Evolutionary conservation across 2,113 vertebrate species (phyloP).

Genomic region (Myxocyprinus asiaticus): DNA sequence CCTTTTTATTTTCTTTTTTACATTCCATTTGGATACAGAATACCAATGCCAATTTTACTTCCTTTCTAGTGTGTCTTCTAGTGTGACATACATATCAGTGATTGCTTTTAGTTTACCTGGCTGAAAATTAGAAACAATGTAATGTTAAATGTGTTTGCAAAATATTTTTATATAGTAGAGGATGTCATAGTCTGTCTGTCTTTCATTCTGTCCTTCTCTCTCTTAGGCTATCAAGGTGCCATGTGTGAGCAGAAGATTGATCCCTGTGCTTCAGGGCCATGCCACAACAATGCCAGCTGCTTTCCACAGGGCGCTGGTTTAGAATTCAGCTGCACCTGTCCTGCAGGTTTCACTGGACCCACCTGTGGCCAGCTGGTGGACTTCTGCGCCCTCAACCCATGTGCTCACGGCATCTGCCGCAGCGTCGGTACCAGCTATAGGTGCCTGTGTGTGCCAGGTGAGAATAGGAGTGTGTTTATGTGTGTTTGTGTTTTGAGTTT

Average conservation of each 20-base stretch:
- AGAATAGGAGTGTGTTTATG: conserved; percentile 9
- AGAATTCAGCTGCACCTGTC: conserved; percentile 86
- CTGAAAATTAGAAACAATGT: too few relatives aligned
- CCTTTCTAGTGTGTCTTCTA: too few relatives aligned
- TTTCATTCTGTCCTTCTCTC: background rate
- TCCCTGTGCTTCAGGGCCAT: conserved; percentile 85
- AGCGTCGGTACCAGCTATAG: conserved; percentile 95
- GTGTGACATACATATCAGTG: too few relatives aligned
- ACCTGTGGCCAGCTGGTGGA: conserved; percentile 89
- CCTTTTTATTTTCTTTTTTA: too few relatives aligned
- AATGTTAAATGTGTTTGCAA: too few relatives aligned
- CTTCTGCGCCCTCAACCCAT: conserved; percentile 95
- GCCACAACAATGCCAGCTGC: conserved; percentile 94
- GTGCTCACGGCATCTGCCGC: conserved; percentile 92
- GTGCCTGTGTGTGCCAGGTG: conserved; percentile 94
- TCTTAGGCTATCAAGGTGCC: conserved; percentile 83
- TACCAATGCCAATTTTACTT: too few relatives aligned
- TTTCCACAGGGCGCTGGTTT: conserved; percentile 74
- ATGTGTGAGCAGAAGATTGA: conserved; percentile 89
- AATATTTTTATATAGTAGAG: background rate
- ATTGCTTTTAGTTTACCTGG: too few relatives aligned
- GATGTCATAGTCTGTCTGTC: background rate
- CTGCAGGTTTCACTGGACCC: conserved; percentile 89
- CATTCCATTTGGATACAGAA: too few relatives aligned
- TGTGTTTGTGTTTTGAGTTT: too few relatives aligned